Base-by-base conservation (phyloP, 1,140 invertebrate species). In the Ptiloglossa arizonensis region DNA sequence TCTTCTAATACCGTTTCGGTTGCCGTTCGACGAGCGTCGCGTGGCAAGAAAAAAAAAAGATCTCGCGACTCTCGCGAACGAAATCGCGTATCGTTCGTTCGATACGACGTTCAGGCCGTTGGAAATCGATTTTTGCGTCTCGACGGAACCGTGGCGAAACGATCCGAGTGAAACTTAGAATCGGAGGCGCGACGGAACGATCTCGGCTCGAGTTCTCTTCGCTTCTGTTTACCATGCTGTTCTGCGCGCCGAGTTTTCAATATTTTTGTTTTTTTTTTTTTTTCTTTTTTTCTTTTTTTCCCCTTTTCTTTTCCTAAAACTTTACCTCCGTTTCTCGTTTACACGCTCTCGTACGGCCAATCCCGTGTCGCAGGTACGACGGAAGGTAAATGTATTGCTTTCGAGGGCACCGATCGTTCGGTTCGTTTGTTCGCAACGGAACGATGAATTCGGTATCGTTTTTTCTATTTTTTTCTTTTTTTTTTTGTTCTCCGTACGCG, bases 311-410 rank as follows among this genome's bases (percentile, higher is more conserved):
- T n/a, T 52, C 32, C 15, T n/a, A n/a, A n/a, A n/a, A n/a, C n/a
- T n/a, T n/a, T n/a, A n/a, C n/a, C n/a, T n/a, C n/a, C n/a, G n/a
- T 66, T 27, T 4, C 5, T 32, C 29, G 19, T 35, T 50, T 48
- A 54, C 46, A 50, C 57, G 22, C 57, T 62, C n/a, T 71, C 6
- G 27, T n/a, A 62, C 48, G n/a, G 44, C 32, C 5, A 29, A 24
- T 57, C 15, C 22, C n/a, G 63, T 11, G 38, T 38, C 62, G 17
- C 9, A 22, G 5, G 17, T 22, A 32, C 60, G 71, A 46, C 72
- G 72, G 72, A 68, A 57, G 41, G 2, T 73, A 32, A 44, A 67
- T 29, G 35, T 76, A 76, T 76, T 76, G 73, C 73, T 76, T 60
- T 27, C 19, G 68, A 27, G 69, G 69, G 64, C 73, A 57, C 64